A percentile compares a stretch with the other conserved stretches of the same genome.
Conservation (phyloP, 2,888 invertebrate species). For the Xylocampa areola region DNA sequence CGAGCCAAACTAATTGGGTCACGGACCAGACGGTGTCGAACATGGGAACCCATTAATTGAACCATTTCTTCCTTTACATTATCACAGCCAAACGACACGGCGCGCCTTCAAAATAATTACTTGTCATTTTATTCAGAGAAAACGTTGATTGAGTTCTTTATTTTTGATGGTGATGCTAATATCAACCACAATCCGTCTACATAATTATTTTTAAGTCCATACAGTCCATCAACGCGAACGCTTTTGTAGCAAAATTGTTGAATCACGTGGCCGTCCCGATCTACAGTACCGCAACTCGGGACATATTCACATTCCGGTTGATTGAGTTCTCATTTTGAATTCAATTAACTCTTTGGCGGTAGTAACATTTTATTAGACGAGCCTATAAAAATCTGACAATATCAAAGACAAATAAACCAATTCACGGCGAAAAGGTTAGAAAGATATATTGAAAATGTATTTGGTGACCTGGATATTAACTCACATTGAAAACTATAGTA, state of each 20-base stretch:
- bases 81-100: constrained; percentile 69
- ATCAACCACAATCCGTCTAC: constrained; percentile 29
- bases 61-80: constrained; percentile 80
- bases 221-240: not conserved
- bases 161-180: constrained; percentile 62
- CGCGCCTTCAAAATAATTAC: constrained; percentile 77
- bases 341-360: too few species aligned
- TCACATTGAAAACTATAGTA: too few species aligned
- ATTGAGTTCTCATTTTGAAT: not conserved
- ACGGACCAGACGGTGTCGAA: constrained; percentile 82
- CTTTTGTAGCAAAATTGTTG: not conserved
- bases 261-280: not conserved
- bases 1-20: constrained; percentile 81
- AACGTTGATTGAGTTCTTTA: constrained; percentile 68
- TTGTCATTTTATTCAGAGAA: constrained; percentile 71
- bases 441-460: too few species aligned
- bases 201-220: not conserved
- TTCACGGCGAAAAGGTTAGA: too few species aligned
- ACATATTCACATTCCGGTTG: not conserved
- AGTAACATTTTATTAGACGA: too few species aligned
- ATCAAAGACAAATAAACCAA: too few species aligned
- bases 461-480: too few species aligned
- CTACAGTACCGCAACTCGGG: not conserved
- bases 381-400: too few species aligned
- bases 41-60: constrained; percentile 81